Conservation (phyloP, 30 jellyfish, hydroid and myxozoan species). For the Aurelia sp. region DNA sequence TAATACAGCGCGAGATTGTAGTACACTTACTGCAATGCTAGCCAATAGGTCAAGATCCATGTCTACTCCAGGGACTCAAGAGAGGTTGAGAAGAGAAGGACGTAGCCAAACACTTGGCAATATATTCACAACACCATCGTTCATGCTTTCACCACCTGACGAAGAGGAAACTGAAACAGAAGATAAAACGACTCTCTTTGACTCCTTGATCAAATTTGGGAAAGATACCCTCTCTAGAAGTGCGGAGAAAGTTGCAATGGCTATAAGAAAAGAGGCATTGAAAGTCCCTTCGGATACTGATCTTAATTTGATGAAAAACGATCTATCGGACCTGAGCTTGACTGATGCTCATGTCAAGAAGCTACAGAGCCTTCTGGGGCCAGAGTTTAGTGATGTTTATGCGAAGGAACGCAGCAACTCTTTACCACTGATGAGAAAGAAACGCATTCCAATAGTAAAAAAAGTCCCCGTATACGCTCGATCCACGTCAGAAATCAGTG, state of each 20-base stretch:
- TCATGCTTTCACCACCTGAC: conserved; percentile 53
- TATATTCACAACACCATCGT: conserved; percentile 21
- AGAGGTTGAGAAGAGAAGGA: background rate
- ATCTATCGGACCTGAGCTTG: background rate
- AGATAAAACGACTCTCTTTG: conserved; percentile 12
- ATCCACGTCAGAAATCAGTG: background rate
- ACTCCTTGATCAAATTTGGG: conserved; percentile 3
- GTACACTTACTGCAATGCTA: conserved; percentile 19
- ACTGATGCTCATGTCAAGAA: conserved; percentile 28
- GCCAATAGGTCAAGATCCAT: conserved; percentile 41
- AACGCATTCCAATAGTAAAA: background rate
- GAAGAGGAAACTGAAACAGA: background rate
- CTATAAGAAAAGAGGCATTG: background rate
- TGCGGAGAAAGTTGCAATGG: conserved; percentile 3
- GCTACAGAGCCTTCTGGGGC: conserved; percentile 51
- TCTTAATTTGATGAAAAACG: background rate
- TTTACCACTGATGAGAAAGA: conserved; percentile 45
- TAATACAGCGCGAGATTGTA: conserved; percentile 36
- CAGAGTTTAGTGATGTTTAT: conserved; percentile 42
- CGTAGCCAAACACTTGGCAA: conserved; percentile 20
- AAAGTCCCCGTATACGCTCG: background rate
- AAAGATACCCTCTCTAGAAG: conserved; percentile 34
- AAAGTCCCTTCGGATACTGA: conserved; percentile 19
- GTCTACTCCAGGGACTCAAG: conserved; percentile 24
- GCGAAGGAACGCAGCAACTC: conserved; percentile 46